These are phyloP conservation scores for Vultur gryphus DNA, from an alignment of 2,797 vertebrate species.

Conservation along the genomic window DNA sequence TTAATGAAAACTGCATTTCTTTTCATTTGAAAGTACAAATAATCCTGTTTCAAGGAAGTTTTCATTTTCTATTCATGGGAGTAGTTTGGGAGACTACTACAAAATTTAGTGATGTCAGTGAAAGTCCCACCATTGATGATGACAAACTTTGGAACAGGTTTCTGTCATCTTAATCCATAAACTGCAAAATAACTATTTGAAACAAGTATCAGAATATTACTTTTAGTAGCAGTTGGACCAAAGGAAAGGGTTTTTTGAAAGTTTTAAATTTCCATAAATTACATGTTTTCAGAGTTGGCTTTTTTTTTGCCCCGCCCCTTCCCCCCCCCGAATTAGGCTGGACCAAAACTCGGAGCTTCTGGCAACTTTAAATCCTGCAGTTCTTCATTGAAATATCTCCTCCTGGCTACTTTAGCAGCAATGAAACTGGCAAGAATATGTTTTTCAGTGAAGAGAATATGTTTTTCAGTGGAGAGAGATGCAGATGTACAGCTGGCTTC, in stretches of 20 bases:
- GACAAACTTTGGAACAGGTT: background rate
- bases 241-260: background rate
- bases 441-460: background rate
- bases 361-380: background rate
- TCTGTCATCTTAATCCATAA: background rate
- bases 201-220: background rate
- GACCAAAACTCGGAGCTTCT: background rate
- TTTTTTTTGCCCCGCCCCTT: no score
- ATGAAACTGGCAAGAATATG: background rate
- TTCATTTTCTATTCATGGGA: background rate
- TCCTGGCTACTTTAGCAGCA: background rate
- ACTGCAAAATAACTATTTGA: background rate
- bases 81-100: background rate
- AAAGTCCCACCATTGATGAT: background rate
- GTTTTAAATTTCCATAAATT: background rate
- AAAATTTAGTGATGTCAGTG: background rate
- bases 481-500: background rate
- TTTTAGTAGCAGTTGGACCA: background rate
- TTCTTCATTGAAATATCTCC: background rate
- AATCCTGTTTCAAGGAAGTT: background rate
- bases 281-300: background rate
- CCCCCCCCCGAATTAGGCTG: fast-evolving
- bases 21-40: background rate
- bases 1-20: background rate
- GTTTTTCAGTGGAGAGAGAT: background rate